Evolutionary conservation across 2,113 vertebrate species (phyloP).

Genomic region (Oreochromis niloticus): DNA sequence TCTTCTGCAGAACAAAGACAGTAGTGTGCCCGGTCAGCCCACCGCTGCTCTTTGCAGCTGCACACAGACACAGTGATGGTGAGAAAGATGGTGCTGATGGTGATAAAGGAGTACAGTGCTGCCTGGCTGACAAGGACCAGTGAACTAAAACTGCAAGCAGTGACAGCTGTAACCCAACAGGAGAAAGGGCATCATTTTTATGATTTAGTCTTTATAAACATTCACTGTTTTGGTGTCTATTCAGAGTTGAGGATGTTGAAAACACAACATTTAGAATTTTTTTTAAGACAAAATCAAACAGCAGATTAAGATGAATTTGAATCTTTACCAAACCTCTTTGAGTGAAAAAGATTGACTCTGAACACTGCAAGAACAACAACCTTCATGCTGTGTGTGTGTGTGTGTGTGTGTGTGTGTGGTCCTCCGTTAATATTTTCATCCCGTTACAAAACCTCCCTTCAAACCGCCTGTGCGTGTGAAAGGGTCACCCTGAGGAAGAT

Average conservation of each 20-base stretch:
- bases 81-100: background rate
- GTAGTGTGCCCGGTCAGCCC: conserved; percentile 38
- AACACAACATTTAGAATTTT: background rate
- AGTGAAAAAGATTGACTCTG: conserved; percentile 12
- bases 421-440: background rate
- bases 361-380: background rate
- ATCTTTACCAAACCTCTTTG: background rate
- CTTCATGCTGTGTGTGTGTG: background rate
- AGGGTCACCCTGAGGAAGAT: background rate
- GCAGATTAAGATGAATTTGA: background rate
- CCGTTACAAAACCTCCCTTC: conserved; percentile 51
- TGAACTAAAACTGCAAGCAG: background rate
- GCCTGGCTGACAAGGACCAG: background rate
- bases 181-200: background rate
- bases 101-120: conserved; percentile 2
- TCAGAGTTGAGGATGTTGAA: background rate
- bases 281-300: background rate
- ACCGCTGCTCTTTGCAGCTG: conserved; percentile 47
- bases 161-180: background rate
- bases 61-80: conserved; percentile 17
- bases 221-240: background rate
- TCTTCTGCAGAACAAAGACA: conserved; percentile 43
- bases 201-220: background rate
- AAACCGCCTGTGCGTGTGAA: background rate
- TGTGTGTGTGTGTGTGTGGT: background rate